These are phyloP conservation scores for Plectropomus leopardus DNA, from an alignment of 2,113 vertebrate genomes.

Conservation along the genomic window DNA sequence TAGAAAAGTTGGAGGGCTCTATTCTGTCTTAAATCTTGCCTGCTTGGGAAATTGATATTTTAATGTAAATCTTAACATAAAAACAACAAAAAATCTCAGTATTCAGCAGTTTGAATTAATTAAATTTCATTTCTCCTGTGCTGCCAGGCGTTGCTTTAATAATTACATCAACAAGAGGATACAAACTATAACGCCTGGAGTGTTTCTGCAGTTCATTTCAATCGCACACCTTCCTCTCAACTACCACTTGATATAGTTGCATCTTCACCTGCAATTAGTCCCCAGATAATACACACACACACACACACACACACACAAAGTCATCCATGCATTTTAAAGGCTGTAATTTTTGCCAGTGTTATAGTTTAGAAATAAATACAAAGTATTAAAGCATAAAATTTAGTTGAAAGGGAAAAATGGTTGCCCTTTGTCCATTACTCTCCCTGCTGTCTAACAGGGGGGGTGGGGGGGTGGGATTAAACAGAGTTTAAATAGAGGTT, in stretches of 20 bases:
- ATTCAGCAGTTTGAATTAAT: slow-evolving; percentile 93
- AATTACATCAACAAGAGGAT: slow-evolving; percentile 94
- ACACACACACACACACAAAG: neutral
- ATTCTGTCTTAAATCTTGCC: slow-evolving; percentile 13
- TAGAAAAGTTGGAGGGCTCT: neutral
- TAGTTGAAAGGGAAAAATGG: slow-evolving; percentile 80
- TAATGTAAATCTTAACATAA: slow-evolving; percentile 87
- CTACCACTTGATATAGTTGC: slow-evolving; percentile 86
- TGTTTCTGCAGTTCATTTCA: slow-evolving; percentile 92
- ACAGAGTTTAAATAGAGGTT: slow-evolving; percentile 75
- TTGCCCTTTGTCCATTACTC: slow-evolving; percentile 90
- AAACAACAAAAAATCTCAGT: slow-evolving; percentile 76
- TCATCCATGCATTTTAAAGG: slow-evolving; percentile 16
- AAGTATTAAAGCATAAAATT: slow-evolving; percentile 89
- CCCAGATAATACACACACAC: slow-evolving; percentile 84
- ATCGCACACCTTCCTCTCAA: slow-evolving; percentile 88
- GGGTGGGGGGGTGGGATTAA: slow-evolving; percentile 72
- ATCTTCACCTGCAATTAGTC: slow-evolving; percentile 89
- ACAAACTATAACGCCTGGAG: slow-evolving; percentile 89
- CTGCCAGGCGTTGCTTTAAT: slow-evolving; percentile 93
- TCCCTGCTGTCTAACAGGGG: slow-evolving; percentile 11
- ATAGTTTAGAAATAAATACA: slow-evolving; percentile 58
- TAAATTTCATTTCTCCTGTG: slow-evolving; percentile 92
- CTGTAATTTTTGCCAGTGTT: slow-evolving; percentile 69
- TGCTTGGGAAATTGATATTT: slow-evolving; percentile 54